Base-by-base conservation (phyloP, 2,888 invertebrate genomes). In the Melanophora roralis region DNA sequence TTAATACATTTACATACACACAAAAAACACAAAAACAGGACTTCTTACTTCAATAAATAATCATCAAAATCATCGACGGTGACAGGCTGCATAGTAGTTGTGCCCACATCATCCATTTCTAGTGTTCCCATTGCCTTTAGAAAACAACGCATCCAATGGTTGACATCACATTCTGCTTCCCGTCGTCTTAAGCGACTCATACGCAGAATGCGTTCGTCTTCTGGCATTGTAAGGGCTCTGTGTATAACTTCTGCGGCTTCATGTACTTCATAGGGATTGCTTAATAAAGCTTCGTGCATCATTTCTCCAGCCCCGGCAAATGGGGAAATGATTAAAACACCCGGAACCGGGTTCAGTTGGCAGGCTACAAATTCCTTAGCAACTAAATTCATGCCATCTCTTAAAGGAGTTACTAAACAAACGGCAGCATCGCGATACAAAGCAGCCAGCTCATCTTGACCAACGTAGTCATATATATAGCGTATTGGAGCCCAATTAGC, bases 361-460 rank as follows among this genome's bases (percentile, higher is more conserved):
- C 97, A 97, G 1, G 97, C 97, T 0, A 97, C 97, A 87, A 96
- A 97, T 89, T 97, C 97, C 88, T 97, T 97, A 7, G 97, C 97
- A 0, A 97, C 97, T 67, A 97, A 91, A 90, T 97, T 97, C 97
- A 97, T 97, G 62, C 96, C 96, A 85, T 97, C 97, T 65, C 97
- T 91, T 2, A 97, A 89, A 0, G 97, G 97, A 0, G 97, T 97
- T 0, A 97, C 96, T 45, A 97, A 90, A 36, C 96, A 96, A 0
- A 97, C 96, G 0, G 96, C 94, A 0, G 97, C 93, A 85, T 97
- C 97, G 19, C 96, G 92, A 88, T 97, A 97, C 86, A 96, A 94
- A 0, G 96, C 95, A 0, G 97, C 96, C 51, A 97, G 89, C 86
- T 96, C 96, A 67, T 95, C 94, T 89, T 97, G 97, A 62, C 94